Evolutionary conservation across 2,888 invertebrate species (phyloP).

Genomic region (Mesorhabditis spiculigera): DNA sequence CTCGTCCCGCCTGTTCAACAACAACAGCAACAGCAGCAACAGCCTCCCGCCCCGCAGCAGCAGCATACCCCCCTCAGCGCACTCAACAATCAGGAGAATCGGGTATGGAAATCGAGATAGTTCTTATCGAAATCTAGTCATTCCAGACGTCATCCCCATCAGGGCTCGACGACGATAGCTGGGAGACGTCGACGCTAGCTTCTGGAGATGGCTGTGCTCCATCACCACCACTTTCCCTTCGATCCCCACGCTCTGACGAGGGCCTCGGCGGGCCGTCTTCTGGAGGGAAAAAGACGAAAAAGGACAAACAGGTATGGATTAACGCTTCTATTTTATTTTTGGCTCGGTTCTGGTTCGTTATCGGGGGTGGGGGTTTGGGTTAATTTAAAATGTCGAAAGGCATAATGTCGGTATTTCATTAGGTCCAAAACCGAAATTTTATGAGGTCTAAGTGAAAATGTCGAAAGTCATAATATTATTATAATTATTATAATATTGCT

Average conservation of each 20-base stretch:
- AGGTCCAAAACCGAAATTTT: too few species aligned
- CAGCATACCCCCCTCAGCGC: neutral
- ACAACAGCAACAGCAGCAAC: constrained; percentile 17
- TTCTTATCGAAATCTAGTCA: neutral
- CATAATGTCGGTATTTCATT: too few species aligned
- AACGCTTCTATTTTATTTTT: too few species aligned
- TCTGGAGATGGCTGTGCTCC: constrained; percentile 35
- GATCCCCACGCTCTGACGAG: constrained; percentile 8
- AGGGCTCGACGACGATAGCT: constrained; percentile 37
- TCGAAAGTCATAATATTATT: too few species aligned
- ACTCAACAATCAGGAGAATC: too few species aligned
- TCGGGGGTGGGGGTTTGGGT: too few species aligned
- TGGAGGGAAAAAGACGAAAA: constrained; percentile 12
- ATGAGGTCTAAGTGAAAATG: too few species aligned
- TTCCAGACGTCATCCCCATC: constrained; percentile 12
- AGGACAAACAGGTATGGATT: constrained; percentile 9
- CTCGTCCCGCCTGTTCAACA: constrained; percentile 33
- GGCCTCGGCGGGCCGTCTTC: neutral
- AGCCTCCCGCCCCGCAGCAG: neutral
- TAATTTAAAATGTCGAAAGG: too few species aligned
- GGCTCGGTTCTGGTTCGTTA: too few species aligned
- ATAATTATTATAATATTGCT: too few species aligned
- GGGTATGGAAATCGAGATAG: neutral
- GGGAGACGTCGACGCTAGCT: constrained; percentile 43
- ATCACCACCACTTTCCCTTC: too few species aligned